Evolutionary conservation across 2,888 invertebrate species (phyloP).

Genomic region (Isoperla grammatica): DNA sequence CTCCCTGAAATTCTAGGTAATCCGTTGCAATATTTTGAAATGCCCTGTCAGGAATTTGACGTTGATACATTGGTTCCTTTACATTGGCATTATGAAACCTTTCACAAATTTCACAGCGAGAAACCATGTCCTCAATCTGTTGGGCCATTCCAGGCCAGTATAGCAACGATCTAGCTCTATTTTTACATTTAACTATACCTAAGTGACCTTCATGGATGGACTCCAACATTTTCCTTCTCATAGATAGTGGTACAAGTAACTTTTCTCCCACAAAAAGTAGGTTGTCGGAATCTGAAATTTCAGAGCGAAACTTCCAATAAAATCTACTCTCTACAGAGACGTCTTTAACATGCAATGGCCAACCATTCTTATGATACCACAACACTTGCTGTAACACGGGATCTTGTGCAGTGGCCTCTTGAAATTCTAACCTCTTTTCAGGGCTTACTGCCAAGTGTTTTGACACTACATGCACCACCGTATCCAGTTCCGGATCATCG

Average conservation of each 20-base stretch:
- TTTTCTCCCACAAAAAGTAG: slow-evolving; percentile 9
- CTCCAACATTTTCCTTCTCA: neutral
- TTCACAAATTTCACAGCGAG: slow-evolving; percentile 15
- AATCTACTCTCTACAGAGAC: neutral
- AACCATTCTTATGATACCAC: slow-evolving; percentile 5
- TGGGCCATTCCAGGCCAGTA: slow-evolving; percentile 15
- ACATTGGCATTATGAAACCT: slow-evolving; percentile 15
- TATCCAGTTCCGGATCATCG: slow-evolving; percentile 16
- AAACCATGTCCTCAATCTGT: slow-evolving; percentile 2
- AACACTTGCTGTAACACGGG: neutral
- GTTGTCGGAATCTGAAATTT: neutral
- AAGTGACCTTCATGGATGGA: slow-evolving; percentile 15
- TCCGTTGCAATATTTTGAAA: no score
- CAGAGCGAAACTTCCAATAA: neutral
- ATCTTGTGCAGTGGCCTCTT: slow-evolving; percentile 2
- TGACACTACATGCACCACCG: slow-evolving; percentile 5
- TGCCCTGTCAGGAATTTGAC: no score
- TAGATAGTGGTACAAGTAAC: neutral
- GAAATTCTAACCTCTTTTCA: no score
- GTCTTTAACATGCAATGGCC: neutral
- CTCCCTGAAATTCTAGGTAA: no score
- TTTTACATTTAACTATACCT: slow-evolving; percentile 14
- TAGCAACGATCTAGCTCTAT: neutral
- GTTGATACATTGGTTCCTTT: slow-evolving; percentile 34
- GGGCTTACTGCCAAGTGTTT: slow-evolving; percentile 11